Conservation (phyloP, 2,888 invertebrate genomes). For the Eutolmus rufibarbis region DNA sequence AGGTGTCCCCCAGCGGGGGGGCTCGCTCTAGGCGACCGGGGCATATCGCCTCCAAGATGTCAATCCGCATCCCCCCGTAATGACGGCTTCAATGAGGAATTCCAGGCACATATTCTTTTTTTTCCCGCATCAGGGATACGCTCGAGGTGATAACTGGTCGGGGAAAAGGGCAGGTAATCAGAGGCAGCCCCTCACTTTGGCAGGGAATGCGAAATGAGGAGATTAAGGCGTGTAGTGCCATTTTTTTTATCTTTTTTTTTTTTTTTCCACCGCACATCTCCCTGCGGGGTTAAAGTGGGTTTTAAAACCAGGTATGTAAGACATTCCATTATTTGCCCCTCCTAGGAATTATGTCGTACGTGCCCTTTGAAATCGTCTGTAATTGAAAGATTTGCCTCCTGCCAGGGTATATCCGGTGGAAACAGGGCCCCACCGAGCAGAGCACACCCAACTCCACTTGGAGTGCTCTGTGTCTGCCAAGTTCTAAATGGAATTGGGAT, state of each 20-base stretch:
- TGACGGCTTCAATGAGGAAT: not conserved
- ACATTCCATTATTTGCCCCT: not conserved
- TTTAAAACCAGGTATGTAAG: slow-evolving; percentile 5
- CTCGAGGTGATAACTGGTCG: slow-evolving; percentile 3
- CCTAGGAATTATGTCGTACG: slow-evolving; percentile 22
- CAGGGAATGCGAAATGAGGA: slow-evolving; percentile 16
- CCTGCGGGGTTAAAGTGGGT: slow-evolving; percentile 2
- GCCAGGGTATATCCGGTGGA: not conserved
- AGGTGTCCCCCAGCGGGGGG: not conserved
- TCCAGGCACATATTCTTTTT: not conserved
- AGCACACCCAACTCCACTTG: not conserved
- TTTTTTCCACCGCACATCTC: not conserved
- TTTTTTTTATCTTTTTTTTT: not conserved
- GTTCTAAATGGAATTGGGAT: slow-evolving; percentile 30
- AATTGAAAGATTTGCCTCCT: slow-evolving; percentile 21
- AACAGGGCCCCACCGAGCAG: not conserved
- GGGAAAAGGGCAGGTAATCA: slow-evolving; percentile 1
- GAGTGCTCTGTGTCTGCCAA: not conserved
- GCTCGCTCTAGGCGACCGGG: not conserved
- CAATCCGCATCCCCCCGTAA: slow-evolving; percentile 5
- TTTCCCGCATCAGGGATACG: not conserved
- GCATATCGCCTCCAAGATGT: slow-evolving; percentile 10
- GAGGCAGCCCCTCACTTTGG: not conserved
- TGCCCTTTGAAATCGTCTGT: slow-evolving; percentile 13
- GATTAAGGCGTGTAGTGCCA: not conserved